phyloP scores from a whole-genome alignment of 2,888 invertebrate genomes.

The Luffia ferchaultella region DNA sequence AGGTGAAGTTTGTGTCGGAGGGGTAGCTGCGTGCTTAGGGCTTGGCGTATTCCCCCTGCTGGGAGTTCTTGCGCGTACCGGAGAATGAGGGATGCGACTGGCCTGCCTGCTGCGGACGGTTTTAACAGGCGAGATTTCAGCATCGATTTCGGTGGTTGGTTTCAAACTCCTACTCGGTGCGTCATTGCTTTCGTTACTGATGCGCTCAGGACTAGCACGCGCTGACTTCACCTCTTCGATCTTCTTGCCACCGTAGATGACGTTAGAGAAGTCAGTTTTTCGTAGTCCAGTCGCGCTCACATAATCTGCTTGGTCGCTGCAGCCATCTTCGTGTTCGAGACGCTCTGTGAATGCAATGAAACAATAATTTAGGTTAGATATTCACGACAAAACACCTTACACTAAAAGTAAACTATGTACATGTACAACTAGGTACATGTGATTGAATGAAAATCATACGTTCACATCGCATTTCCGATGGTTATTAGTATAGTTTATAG shows the following conservation, averaged over 20 bases:
- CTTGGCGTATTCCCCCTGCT: constrained; percentile 53
- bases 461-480: too few species aligned
- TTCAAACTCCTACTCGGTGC: constrained; percentile 50
- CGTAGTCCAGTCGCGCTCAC: constrained; percentile 75
- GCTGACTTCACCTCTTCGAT: constrained; percentile 37
- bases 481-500: too few species aligned
- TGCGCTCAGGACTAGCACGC: constrained; percentile 51
- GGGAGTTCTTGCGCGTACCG: constrained; percentile 40
- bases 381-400: too few species aligned
- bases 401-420: too few species aligned
- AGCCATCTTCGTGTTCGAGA: constrained; percentile 65
- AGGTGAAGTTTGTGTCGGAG: constrained; percentile 43
- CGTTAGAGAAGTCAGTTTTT: constrained; percentile 73
- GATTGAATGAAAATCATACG: too few species aligned
- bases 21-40: constrained; percentile 38
- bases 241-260: constrained; percentile 66
- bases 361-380: too few species aligned
- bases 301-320: constrained; percentile 52
- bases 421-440: too few species aligned
- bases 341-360: constrained; percentile 60
- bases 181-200: constrained; percentile 42
- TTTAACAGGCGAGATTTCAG: constrained; percentile 42
- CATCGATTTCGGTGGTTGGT: constrained; percentile 33
- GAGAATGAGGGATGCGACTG: constrained; percentile 53
- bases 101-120: constrained; percentile 47